Conservation (phyloP, 2,797 vertebrate genomes). For the Rhinichthys osculus region DNA sequence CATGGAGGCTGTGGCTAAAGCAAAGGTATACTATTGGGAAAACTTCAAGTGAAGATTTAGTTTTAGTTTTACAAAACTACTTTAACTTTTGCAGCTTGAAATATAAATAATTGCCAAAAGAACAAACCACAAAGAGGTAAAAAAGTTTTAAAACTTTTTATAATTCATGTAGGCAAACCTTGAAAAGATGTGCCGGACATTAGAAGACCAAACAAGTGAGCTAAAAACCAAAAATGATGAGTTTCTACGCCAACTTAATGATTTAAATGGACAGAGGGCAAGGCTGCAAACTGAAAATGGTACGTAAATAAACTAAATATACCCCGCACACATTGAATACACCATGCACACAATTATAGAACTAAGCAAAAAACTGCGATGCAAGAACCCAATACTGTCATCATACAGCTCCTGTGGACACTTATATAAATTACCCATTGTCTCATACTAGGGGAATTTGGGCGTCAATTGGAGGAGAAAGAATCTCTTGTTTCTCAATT, state of each 20-base stretch:
- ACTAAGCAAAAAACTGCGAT: neutral
- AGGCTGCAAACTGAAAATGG: conserved; percentile 82
- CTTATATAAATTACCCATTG: neutral
- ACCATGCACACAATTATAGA: neutral
- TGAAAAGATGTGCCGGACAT: conserved; percentile 74
- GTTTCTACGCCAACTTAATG: conserved; percentile 76
- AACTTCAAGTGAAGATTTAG: neutral
- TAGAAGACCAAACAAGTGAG: conserved; percentile 82
- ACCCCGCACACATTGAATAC: neutral
- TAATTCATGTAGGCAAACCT: conserved; percentile 67
- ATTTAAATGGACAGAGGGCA: conserved; percentile 76
- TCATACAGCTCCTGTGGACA: neutral
- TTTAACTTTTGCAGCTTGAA: conserved; percentile 77
- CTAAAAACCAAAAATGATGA: conserved; percentile 80
- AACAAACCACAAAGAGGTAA: neutral
- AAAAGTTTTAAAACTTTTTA: neutral
- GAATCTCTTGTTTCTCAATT: conserved; percentile 82
- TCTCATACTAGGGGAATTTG: conserved; percentile 70
- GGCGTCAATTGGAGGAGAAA: conserved; percentile 82
- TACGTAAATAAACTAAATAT: conserved; percentile 55
- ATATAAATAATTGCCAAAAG: neutral
- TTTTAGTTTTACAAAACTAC: neutral
- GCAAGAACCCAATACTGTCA: conserved; percentile 44
- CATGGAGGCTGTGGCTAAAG: conserved; percentile 79
- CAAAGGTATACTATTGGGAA: conserved; percentile 73